Base-by-base conservation (phyloP, 1,140 invertebrate species). In the Danaus plexippus region DNA sequence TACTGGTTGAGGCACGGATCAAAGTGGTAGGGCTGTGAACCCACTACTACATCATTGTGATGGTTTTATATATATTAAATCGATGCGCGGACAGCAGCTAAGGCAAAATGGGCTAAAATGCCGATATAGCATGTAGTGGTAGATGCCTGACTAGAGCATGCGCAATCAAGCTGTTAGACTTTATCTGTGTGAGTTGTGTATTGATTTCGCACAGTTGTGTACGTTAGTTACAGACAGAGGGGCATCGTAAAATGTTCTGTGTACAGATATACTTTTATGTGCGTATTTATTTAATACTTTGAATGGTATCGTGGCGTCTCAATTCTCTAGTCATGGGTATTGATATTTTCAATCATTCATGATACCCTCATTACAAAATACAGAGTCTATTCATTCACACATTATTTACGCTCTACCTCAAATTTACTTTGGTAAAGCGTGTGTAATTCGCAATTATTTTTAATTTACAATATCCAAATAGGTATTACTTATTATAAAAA, bases 121-220 rank as follows among this genome's bases (percentile, higher is more conserved):
- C 66, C 59, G 64, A 64, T 61, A 62, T 52, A 65, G 57, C 55
- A 67, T 73, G 65, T 73, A 73, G 60, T 77, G 66, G 73, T 75
- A 69, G 51, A 56, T 54, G 66, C 51, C 46, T 52, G 15, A 22
- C 13, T 47, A n/a, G 66, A 50, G 71, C 83, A 83, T 86, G 83
- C 83, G 83, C 78, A 61, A 13, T 70, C 13, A 43, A n/a, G 46
- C 40, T 22, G 13, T 45, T 13, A 47, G 47, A 4, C 22, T 64
- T 57, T 69, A 65, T 55, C 51, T 77, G 80, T 84, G 83, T 83
- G 80, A 50, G 82, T 79, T 61, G 67, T 62, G 62, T 84, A 86
- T 86, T 75, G 83, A 84, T 86, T 84, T 61, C 64, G 57, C 74
- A 61, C 61, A 59, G 58, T 67, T 74, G 77, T 80, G 75, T 80